Evolutionary conservation across 1,140 invertebrate genomes (phyloP).

Genomic region (Formica selysi): DNA sequence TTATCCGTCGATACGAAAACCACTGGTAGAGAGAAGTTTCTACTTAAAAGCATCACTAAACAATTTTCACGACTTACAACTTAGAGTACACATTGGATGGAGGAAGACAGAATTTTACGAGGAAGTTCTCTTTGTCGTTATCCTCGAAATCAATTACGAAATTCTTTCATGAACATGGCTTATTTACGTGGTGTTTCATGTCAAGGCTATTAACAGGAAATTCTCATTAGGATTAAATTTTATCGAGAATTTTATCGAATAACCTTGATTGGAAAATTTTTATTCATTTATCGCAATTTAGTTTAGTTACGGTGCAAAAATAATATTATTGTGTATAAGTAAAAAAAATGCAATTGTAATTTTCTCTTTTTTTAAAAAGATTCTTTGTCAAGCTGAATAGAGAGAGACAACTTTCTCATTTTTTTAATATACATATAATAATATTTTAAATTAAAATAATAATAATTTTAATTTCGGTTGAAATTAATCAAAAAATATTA

Average conservation of each 20-base stretch:
- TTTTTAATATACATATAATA: neutral
- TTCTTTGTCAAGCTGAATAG: neutral
- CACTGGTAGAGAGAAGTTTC: neutral
- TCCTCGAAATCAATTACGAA: constrained; percentile 20
- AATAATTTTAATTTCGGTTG: neutral
- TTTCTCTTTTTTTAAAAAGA: neutral
- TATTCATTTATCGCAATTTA: constrained; percentile 25
- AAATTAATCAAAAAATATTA: neutral
- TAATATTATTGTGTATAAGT: neutral
- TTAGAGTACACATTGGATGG: constrained; percentile 15
- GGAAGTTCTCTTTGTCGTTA: neutral
- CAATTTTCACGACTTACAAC: constrained; percentile 28
- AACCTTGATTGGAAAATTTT: constrained; percentile 5
- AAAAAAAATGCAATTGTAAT: neutral
- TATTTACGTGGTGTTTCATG: neutral
- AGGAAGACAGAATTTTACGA: neutral
- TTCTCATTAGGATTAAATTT: neutral
- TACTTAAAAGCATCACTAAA: constrained; percentile 42
- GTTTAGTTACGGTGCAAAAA: neutral
- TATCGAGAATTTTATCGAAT: constrained; percentile 2
- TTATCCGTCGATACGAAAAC: neutral
- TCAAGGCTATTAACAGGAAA: constrained; percentile 33
- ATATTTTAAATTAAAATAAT: neutral
- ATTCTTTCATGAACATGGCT: constrained; percentile 3
- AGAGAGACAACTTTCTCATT: neutral